A percentile compares a stretch with the other conserved stretches of the same genome.
phyloP scores from a whole-genome alignment of 2,888 invertebrate species.

The Bimastos eiseni region DNA sequence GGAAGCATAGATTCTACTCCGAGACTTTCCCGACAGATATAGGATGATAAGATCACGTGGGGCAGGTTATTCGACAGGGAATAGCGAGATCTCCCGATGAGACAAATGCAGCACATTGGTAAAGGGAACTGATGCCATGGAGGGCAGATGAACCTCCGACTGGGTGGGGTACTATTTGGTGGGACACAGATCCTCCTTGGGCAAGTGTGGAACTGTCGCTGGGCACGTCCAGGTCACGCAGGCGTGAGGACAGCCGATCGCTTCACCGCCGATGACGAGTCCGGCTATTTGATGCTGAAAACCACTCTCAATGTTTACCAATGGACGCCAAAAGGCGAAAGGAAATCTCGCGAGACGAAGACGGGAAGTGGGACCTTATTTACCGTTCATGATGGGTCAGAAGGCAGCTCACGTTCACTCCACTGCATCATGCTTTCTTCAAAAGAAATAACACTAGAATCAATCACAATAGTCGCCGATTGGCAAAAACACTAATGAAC shows the following conservation, averaged over 20 bases:
- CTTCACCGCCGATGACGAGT: not conserved
- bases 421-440: not conserved
- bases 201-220: not conserved
- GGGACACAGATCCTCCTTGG: not conserved
- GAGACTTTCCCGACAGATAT: no score
- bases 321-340: slow-evolving; percentile 13
- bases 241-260: not conserved
- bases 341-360: slow-evolving; percentile 2
- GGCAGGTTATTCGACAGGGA: not conserved
- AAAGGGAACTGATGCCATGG: not conserved
- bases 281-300: not conserved
- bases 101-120: not conserved
- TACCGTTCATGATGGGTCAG: slow-evolving; percentile 13
- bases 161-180: not conserved
- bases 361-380: not conserved
- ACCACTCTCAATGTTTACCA: not conserved
- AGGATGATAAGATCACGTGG: no score
- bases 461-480: not conserved
- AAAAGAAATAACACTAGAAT: not conserved
- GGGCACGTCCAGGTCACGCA: not conserved
- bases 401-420: not conserved
- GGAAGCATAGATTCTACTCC: no score
- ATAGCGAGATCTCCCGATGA: not conserved
- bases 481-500: not conserved
- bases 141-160: not conserved